A percentile compares a stretch with the other conserved stretches of the same genome.
phyloP scores from a whole-genome alignment of 2,113 vertebrate species.

The Caranx melampygus region DNA sequence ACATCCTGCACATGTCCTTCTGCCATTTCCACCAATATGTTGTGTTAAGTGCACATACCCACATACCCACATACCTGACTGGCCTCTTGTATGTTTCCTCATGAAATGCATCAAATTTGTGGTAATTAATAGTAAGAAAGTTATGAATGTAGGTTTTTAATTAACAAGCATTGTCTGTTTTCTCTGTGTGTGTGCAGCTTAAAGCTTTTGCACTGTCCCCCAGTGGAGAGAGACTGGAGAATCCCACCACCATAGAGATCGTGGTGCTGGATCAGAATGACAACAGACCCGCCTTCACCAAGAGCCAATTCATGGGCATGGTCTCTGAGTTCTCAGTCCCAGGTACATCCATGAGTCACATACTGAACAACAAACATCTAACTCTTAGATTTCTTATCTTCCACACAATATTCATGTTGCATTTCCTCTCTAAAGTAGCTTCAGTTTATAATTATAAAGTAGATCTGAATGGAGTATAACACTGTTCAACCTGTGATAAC shows the following conservation, averaged over 20 bases:
- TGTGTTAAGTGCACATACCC: neutral
- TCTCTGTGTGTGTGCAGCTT: constrained; percentile 81
- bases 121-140: neutral
- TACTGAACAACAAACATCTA: neutral
- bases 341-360: constrained; percentile 80
- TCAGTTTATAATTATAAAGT: neutral
- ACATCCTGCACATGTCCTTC: constrained; percentile 63
- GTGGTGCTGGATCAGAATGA: constrained; percentile 97
- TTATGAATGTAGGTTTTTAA: neutral
- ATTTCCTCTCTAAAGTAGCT: neutral
- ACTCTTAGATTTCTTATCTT: neutral
- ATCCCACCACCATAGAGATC: constrained; percentile 95
- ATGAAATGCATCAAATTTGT: neutral
- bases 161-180: constrained; percentile 10
- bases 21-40: constrained; percentile 28
- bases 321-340: constrained; percentile 91
- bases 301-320: constrained; percentile 81
- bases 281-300: constrained; percentile 90
- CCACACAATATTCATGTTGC: neutral
- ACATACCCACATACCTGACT: neutral
- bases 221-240: constrained; percentile 91
- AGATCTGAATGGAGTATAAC: neutral
- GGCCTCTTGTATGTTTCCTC: neutral
- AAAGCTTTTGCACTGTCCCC: constrained; percentile 93
- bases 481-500: neutral